These are phyloP conservation scores for Parambassis ranga DNA, from an alignment of 2,797 vertebrate species.

Conservation along the genomic window DNA sequence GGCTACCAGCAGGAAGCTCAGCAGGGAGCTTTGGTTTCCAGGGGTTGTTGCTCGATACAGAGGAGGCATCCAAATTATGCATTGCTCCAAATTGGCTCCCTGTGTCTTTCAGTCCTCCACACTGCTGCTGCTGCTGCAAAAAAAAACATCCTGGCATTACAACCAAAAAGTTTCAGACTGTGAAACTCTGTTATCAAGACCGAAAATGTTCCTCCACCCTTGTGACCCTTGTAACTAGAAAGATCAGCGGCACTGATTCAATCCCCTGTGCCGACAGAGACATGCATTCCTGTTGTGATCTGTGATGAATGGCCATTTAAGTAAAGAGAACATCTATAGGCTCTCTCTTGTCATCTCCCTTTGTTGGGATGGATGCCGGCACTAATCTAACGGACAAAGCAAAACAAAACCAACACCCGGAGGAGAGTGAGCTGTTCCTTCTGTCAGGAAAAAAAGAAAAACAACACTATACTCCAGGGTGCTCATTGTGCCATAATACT, in stretches of 20 bases:
- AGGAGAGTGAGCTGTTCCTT: constrained; percentile 18
- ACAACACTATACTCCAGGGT: neutral
- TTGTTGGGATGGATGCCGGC: constrained; percentile 5
- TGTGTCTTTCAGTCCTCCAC: constrained; percentile 29
- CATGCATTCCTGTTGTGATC: constrained; percentile 27
- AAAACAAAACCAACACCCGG: constrained; percentile 14
- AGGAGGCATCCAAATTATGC: constrained; percentile 55
- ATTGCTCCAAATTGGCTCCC: constrained; percentile 55
- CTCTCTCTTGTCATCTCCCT: constrained; percentile 12
- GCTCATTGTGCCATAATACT: neutral
- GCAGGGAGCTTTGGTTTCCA: constrained; percentile 52
- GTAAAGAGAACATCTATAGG: constrained; percentile 1
- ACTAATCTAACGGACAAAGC: constrained; percentile 17
- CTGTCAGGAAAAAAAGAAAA: constrained; percentile 1
- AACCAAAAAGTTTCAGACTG: constrained; percentile 33
- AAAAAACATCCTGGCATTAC: constrained; percentile 8
- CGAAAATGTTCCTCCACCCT: neutral
- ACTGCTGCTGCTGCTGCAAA: too few species aligned
- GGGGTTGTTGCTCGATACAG: constrained; percentile 26
- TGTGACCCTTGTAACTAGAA: neutral
- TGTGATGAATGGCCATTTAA: constrained; percentile 23
- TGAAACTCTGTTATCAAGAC: constrained; percentile 3
- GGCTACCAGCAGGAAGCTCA: constrained; percentile 57
- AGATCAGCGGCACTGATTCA: neutral
- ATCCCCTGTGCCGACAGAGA: constrained; percentile 8